These are phyloP conservation scores for Phaetusa simplex DNA, from an alignment of 2,113 vertebrate genomes.

Conservation along the genomic window DNA sequence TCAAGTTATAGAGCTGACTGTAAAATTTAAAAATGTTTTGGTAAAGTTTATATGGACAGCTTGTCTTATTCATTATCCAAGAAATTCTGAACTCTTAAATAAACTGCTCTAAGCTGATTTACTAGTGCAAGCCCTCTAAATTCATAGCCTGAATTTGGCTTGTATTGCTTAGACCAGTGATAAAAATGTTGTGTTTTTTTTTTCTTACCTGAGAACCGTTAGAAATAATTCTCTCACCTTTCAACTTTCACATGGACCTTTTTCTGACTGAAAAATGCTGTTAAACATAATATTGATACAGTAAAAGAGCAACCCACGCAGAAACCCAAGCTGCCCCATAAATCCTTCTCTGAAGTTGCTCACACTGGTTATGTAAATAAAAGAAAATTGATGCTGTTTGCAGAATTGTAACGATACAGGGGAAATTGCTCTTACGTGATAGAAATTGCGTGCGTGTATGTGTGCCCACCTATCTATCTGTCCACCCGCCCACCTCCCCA, in stretches of 20 bases:
- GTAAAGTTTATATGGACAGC: neutral
- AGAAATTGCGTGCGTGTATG: neutral
- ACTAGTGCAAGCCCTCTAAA: neutral
- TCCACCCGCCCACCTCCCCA: neutral
- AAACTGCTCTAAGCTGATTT: neutral
- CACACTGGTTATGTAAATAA: conserved; percentile 56
- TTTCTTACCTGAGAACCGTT: neutral
- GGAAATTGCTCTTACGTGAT: neutral
- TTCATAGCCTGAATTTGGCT: neutral
- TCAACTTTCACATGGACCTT: neutral
- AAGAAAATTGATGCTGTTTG: conserved; percentile 27
- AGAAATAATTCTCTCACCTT: neutral
- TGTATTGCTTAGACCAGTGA: neutral
- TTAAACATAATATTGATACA: conserved; percentile 41
- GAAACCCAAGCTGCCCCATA: conserved; percentile 26
- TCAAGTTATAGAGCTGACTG: neutral
- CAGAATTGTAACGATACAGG: neutral
- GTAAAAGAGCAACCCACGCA: neutral
- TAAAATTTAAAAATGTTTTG: neutral
- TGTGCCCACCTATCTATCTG: neutral
- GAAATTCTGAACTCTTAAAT: neutral
- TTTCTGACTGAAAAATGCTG: conserved; percentile 28
- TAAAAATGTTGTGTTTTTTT: neutral
- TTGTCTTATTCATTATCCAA: neutral
- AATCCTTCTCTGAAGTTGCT: conserved; percentile 32